Evolutionary conservation across 2,113 vertebrate species (phyloP).

Genomic region (Recurvirostra avosetta): DNA sequence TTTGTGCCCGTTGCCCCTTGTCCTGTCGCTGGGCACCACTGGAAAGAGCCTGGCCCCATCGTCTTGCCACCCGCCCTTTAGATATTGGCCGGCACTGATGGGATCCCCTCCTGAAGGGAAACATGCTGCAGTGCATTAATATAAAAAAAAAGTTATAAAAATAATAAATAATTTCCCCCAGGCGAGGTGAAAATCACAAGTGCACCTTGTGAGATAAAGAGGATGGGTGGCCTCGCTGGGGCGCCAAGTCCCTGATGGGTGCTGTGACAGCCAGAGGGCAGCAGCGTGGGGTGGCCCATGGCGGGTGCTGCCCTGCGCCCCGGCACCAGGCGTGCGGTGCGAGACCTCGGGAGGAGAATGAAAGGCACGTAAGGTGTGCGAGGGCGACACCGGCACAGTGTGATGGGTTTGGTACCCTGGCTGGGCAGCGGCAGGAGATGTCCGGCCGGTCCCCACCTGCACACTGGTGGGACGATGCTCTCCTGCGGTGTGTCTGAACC

Average conservation of each 20-base stretch:
- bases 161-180: accelerated
- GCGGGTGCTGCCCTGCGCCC: background rate
- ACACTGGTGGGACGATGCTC: background rate
- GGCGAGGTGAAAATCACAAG: accelerated
- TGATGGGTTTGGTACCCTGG: background rate
- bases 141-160: background rate
- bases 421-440: background rate
- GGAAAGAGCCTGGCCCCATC: background rate
- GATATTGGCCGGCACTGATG: background rate
- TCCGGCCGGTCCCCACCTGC: accelerated
- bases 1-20: background rate
- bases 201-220: background rate
- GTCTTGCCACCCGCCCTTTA: background rate
- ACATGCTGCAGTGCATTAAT: accelerated
- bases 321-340: accelerated
- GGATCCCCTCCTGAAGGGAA: background rate
- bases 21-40: background rate
- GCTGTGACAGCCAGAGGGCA: background rate
- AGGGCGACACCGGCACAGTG: accelerated
- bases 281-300: background rate
- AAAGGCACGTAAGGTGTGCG: accelerated
- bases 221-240: background rate
- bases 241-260: accelerated
- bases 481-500: background rate
- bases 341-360: background rate